These are phyloP conservation scores for Propsilocerus akamusi DNA, from an alignment of 1,140 invertebrate genomes.

Conservation along the genomic window DNA sequence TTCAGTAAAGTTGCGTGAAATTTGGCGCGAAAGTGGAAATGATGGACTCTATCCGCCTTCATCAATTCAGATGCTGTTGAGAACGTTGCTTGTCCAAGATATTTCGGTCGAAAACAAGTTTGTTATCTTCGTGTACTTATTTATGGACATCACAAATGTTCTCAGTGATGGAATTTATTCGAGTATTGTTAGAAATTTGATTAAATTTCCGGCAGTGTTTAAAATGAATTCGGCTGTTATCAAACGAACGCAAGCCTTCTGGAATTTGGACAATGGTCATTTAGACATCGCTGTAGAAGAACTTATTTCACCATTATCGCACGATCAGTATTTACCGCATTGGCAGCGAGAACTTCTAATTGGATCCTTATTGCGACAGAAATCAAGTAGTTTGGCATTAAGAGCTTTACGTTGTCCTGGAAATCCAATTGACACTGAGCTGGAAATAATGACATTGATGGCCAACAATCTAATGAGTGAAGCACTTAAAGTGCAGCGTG, in stretches of 20 bases:
- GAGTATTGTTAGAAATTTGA: constrained; percentile 37
- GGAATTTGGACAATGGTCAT: constrained; percentile 68
- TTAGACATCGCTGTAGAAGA: constrained; percentile 34
- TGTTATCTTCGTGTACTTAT: constrained; percentile 54
- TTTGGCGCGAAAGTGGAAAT: constrained; percentile 27
- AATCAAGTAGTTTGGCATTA: constrained; percentile 11
- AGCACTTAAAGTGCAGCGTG: constrained; percentile 17
- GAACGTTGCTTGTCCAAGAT: constrained; percentile 49
- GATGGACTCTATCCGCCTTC: constrained; percentile 62
- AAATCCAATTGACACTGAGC: constrained; percentile 6
- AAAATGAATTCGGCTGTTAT: constrained; percentile 45
- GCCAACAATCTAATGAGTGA: constrained; percentile 15
- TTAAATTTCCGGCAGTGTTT: constrained; percentile 58
- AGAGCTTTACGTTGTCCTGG: constrained; percentile 10
- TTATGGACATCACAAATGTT: constrained; percentile 55
- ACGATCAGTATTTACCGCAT: constrained; percentile 22
- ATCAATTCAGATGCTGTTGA: constrained; percentile 53
- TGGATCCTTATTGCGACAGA: constrained; percentile 10
- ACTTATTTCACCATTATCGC: constrained; percentile 23
- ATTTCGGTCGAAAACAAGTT: constrained; percentile 47
- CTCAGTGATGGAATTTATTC: constrained; percentile 29
- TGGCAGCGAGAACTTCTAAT: constrained; percentile 26
- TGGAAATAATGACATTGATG: constrained; percentile 14
- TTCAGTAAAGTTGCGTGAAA: constrained; percentile 21
- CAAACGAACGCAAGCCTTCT: constrained; percentile 64